A percentile compares a stretch with the other conserved stretches of the same genome.
These are phyloP conservation scores for Nephrotoma guestfalica DNA, from an alignment of 2,888 invertebrate species.

Conservation along the genomic window DNA sequence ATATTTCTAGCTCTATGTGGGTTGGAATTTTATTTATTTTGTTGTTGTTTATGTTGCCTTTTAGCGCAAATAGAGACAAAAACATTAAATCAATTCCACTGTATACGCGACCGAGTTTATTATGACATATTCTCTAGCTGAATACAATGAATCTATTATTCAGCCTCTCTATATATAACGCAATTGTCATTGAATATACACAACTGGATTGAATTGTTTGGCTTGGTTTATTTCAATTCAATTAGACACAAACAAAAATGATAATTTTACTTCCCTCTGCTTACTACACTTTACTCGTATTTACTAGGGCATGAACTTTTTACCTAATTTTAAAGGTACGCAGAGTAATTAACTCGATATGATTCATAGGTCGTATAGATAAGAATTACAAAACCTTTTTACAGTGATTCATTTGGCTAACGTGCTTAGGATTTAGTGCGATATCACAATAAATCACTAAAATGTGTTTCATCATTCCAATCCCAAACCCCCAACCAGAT, in stretches of 20 bases:
- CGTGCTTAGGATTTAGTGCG: background rate
- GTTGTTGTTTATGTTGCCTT: background rate
- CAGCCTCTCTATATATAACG: background rate
- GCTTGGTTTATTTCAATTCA: background rate
- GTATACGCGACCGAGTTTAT: background rate
- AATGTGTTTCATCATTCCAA: background rate
- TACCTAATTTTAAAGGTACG: background rate
- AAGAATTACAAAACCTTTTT: background rate
- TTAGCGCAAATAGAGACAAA: background rate
- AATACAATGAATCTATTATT: background rate
- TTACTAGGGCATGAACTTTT: background rate
- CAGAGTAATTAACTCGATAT: background rate
- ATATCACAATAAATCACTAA: background rate
- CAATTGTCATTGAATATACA: background rate
- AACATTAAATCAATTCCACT: background rate
- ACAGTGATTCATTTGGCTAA: background rate
- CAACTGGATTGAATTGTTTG: background rate
- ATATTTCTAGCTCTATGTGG: background rate
- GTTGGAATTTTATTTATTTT: background rate
- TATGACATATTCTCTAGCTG: background rate
- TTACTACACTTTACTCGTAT: background rate
- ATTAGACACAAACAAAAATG: background rate
- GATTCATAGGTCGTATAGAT: background rate
- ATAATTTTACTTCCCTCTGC: too few relatives aligned
- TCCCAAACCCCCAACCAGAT: background rate